These are phyloP conservation scores for Trogon melanurus DNA, from an alignment of 2,113 vertebrate species.

Conservation along the genomic window DNA sequence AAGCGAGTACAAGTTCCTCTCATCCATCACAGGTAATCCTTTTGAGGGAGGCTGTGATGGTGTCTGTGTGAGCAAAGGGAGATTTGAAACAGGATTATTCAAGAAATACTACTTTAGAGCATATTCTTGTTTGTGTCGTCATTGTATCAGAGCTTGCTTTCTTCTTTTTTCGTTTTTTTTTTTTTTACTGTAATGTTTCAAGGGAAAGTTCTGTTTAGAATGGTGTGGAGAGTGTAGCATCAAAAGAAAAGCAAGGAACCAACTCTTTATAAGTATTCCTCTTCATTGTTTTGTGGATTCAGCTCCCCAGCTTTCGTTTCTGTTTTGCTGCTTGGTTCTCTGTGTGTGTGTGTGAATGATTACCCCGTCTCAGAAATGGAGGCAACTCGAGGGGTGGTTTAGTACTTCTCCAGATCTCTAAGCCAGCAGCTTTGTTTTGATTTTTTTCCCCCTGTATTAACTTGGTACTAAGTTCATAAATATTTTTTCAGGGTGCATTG, in stretches of 20 bases:
- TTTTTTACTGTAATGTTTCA: background rate
- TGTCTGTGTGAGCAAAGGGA: background rate
- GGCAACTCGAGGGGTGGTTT: background rate
- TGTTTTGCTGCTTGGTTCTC: background rate
- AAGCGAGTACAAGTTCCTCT: background rate
- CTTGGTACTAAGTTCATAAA: background rate
- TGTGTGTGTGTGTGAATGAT: background rate
- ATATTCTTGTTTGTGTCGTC: background rate
- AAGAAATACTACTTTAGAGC: background rate
- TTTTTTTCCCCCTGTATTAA: background rate
- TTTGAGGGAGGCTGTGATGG: background rate
- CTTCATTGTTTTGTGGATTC: background rate
- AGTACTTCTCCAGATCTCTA: background rate
- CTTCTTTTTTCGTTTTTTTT: background rate
- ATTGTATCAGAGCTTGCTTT: background rate
- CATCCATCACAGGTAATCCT: background rate
- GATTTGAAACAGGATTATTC: background rate
- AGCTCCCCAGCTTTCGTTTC: background rate
- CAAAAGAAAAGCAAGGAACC: background rate
- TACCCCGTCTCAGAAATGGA: background rate
- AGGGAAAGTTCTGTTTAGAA: background rate
- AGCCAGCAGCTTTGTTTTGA: background rate
- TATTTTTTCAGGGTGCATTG: background rate
- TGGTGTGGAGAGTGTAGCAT: background rate
- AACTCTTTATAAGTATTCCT: rapidly evolving